phyloP scores from a whole-genome alignment of 2,113 vertebrate genomes.

The Mustela nigripes region DNA sequence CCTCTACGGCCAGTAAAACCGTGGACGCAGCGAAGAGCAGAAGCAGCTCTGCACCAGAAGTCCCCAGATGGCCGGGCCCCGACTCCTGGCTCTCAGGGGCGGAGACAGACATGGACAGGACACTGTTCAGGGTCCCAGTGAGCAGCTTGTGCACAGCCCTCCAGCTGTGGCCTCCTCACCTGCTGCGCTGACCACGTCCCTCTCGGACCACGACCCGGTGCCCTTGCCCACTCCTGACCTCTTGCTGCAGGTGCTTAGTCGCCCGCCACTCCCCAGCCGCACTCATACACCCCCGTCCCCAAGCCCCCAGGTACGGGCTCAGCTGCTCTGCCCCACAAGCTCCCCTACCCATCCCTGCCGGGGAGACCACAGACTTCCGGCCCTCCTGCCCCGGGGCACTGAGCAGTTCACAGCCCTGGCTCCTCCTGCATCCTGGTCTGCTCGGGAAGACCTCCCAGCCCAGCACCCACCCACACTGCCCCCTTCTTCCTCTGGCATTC shows the following conservation, averaged over 20 bases:
- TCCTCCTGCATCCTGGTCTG: rapidly evolving
- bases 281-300: too few species aligned
- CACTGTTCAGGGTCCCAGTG: background rate
- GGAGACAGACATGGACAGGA: background rate
- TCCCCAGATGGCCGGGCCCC: background rate
- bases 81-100: background rate
- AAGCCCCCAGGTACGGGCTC: too few species aligned
- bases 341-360: background rate
- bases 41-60: background rate
- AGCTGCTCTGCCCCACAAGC: background rate
- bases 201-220: background rate
- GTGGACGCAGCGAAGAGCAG: background rate
- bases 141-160: background rate
- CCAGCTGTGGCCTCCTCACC: background rate
- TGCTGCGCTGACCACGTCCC: background rate
- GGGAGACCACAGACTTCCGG: background rate
- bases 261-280: background rate
- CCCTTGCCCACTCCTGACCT: background rate
- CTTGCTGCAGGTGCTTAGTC: background rate
- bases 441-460: background rate
- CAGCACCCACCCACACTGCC: background rate
- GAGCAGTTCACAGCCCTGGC: background rate
- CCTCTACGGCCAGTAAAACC: background rate
- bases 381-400: too few species aligned
- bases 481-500: background rate